phyloP scores from a whole-genome alignment of 2,888 invertebrate genomes.

The Lycophotia porphyrea region DNA sequence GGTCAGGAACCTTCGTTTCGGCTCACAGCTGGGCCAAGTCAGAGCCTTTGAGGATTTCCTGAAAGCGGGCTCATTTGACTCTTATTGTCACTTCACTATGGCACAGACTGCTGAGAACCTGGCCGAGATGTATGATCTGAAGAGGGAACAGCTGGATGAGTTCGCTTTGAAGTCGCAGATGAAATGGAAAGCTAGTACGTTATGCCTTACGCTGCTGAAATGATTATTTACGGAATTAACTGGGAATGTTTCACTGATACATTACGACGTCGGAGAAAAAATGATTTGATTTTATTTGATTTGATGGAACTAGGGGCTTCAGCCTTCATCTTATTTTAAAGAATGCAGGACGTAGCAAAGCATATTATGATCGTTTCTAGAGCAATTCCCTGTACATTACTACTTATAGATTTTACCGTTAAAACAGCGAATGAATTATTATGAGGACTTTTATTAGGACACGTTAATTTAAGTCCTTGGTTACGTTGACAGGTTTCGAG shows the following conservation, averaged over 20 bases:
- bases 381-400: not conserved
- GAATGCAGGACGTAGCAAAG: not conserved
- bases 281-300: too few species aligned
- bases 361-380: not conserved
- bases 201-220: not conserved
- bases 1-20: constrained; percentile 95
- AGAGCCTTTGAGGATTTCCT: constrained; percentile 95
- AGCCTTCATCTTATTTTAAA: not conserved
- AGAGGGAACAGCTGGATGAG: constrained; percentile 94
- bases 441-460: not conserved
- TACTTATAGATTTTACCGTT: not conserved
- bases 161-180: constrained; percentile 96
- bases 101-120: constrained; percentile 98
- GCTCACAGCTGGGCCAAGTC: constrained; percentile 94
- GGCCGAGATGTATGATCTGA: constrained; percentile 94
- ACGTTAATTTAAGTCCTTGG: not conserved
- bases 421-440: not conserved
- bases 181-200: constrained; percentile 96
- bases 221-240: not conserved
- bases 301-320: not conserved
- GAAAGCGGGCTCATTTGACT: constrained; percentile 93
- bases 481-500: constrained; percentile 23
- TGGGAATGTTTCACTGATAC: not conserved
- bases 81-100: constrained; percentile 97
- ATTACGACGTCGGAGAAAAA: not conserved